A percentile compares a stretch with the other conserved stretches of the same genome.
phyloP scores from a whole-genome alignment of 1,140 invertebrate species.

The Andricus grossulariae region DNA sequence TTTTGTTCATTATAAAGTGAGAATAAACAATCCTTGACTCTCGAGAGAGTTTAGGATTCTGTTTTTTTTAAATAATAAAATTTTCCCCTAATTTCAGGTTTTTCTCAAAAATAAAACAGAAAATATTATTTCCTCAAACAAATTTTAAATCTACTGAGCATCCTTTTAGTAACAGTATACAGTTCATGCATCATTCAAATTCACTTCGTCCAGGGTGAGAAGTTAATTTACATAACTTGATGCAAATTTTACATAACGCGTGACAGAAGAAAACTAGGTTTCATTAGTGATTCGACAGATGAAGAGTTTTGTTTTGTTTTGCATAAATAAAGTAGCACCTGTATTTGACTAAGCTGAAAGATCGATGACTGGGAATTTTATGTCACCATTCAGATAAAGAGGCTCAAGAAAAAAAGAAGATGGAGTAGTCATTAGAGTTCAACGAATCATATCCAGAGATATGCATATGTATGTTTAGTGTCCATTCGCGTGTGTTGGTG shows the following conservation, averaged over 20 bases:
- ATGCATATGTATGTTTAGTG: background rate
- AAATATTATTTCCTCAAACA: too few species aligned
- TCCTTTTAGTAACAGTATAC: background rate
- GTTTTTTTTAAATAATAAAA: too few species aligned
- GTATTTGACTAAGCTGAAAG: constrained; percentile 2
- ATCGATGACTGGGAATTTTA: constrained; percentile 15
- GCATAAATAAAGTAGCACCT: constrained; percentile 26
- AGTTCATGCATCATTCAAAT: constrained; percentile 5
- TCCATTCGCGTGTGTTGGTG: background rate
- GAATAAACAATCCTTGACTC: too few species aligned
- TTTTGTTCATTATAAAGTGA: too few species aligned
- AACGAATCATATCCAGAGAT: background rate
- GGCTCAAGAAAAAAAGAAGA: background rate
- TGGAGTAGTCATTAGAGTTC: constrained; percentile 11
- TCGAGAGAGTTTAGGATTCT: too few species aligned
- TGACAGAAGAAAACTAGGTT: constrained; percentile 15
- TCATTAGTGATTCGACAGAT: constrained; percentile 26
- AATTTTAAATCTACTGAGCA: background rate
- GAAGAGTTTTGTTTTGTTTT: constrained; percentile 24
- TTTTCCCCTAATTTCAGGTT: too few species aligned
- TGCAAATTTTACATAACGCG: constrained; percentile 3
- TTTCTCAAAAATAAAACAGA: too few species aligned
- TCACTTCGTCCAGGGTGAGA: background rate
- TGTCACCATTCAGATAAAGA: constrained; percentile 20
- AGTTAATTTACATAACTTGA: constrained; percentile 16